Evolutionary conservation across 2,888 invertebrate species (phyloP).

Genomic region (Dryobota labecula): DNA sequence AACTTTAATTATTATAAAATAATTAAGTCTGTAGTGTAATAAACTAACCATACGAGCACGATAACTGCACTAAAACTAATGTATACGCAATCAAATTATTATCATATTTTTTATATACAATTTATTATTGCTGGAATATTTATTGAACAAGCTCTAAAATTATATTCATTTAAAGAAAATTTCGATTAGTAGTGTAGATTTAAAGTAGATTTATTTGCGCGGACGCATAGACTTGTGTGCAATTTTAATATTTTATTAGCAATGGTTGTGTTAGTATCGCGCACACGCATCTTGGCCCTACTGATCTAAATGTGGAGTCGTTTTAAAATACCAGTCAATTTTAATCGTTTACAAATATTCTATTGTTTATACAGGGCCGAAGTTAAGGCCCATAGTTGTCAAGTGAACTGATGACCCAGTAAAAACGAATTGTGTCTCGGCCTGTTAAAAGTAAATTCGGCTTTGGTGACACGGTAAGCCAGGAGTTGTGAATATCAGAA

Average conservation of each 20-base stretch:
- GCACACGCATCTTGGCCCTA: conserved; percentile 73
- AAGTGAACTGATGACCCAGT: not conserved
- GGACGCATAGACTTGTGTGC: conserved; percentile 79
- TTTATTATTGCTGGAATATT: conserved; percentile 44
- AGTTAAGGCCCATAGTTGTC: conserved; percentile 3
- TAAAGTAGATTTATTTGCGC: conserved; percentile 30
- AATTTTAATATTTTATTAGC: conserved; percentile 83
- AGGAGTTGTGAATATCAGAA: conserved; percentile 85
- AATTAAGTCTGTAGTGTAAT: conserved; percentile 37
- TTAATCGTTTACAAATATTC: conserved; percentile 40
- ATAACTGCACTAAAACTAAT: conserved; percentile 54
- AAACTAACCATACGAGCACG: conserved; percentile 49
- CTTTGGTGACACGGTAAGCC: conserved; percentile 44
- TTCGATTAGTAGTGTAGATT: conserved; percentile 42
- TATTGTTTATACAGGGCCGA: conserved; percentile 28
- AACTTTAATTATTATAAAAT: conserved; percentile 42
- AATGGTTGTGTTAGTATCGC: conserved; percentile 81
- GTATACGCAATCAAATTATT: conserved; percentile 63
- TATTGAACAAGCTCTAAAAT: conserved; percentile 30
- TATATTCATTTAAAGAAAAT: conserved; percentile 21
- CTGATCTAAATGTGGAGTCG: conserved; percentile 56
- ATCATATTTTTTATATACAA: conserved; percentile 63
- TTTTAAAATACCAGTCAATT: conserved; percentile 61
- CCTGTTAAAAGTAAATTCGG: conserved; percentile 19
- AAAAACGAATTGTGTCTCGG: conserved; percentile 5